phyloP scores from a whole-genome alignment of 2,113 vertebrate genomes.

The Chelonoidis abingdonii region DNA sequence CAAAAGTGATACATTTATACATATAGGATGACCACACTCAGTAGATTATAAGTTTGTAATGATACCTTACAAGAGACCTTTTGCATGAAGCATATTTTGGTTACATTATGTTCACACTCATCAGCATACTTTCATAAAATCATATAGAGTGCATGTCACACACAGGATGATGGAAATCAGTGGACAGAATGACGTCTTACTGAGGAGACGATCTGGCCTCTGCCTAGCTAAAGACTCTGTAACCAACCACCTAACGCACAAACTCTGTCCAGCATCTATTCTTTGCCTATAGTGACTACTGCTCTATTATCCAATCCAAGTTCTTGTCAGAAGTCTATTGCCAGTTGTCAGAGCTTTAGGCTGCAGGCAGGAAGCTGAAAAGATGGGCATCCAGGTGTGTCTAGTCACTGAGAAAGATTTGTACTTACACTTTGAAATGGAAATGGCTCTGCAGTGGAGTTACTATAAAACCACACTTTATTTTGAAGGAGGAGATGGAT shows the following conservation, averaged over 20 bases:
- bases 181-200: background rate
- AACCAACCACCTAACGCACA: constrained; percentile 45
- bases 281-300: background rate
- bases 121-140: no score
- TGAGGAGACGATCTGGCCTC: constrained; percentile 17
- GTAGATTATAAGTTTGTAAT: no score
- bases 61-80: no score
- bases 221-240: constrained; percentile 29
- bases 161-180: background rate
- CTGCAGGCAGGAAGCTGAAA: background rate
- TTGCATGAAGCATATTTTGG: no score
- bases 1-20: no score
- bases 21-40: no score
- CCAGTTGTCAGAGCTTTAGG: constrained; percentile 35
- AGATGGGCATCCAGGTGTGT: background rate
- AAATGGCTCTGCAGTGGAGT: background rate
- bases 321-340: constrained; percentile 20
- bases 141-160: no score
- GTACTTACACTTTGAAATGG: background rate
- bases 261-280: constrained; percentile 23
- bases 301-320: background rate
- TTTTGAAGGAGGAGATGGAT: background rate
- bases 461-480: background rate
- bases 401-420: background rate
- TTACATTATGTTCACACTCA: no score